Percentiles rank a stretch among this genome's conserved stretches.
phyloP scores from a whole-genome alignment of 2,888 invertebrate species.

The Odontothrips loti region DNA sequence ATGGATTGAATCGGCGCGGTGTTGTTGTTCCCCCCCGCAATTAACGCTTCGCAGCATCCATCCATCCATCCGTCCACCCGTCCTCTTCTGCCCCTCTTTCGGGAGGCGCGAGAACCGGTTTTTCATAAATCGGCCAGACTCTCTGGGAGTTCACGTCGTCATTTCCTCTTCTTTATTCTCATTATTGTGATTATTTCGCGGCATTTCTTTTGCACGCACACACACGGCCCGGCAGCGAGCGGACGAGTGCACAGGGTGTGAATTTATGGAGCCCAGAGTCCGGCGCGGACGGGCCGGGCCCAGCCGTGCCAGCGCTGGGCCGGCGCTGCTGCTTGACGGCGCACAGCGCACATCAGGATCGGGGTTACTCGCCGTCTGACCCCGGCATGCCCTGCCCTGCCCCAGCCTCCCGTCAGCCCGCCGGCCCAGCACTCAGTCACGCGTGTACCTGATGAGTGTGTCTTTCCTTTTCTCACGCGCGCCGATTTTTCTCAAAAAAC shows the following conservation, averaged over 20 bases:
- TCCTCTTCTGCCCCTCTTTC: not conserved
- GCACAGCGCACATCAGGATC: too few species aligned
- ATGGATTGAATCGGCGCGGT: not conserved
- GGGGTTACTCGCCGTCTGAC: too few species aligned
- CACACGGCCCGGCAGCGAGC: not conserved
- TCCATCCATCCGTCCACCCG: not conserved
- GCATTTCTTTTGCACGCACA: slow-evolving; percentile 15
- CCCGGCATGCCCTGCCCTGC: too few species aligned
- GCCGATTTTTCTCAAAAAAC: too few species aligned
- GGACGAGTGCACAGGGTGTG: not conserved
- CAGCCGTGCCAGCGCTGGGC: not conserved
- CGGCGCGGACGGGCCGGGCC: not conserved
- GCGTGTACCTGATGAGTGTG: too few species aligned
- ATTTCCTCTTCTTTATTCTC: not conserved
- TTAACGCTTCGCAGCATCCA: not conserved
- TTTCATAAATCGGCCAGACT: not conserved
- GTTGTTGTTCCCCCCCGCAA: not conserved
- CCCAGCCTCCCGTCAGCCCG: too few species aligned
- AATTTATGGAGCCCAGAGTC: slow-evolving; percentile 9
- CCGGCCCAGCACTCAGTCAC: too few species aligned
- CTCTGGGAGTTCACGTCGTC: not conserved
- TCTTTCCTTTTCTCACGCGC: too few species aligned
- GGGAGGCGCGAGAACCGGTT: not conserved
- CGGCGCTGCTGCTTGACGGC: too few species aligned
- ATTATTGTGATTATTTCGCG: not conserved